phyloP scores from a whole-genome alignment of 2,797 vertebrate genomes.

The Orestias chungarensis region DNA sequence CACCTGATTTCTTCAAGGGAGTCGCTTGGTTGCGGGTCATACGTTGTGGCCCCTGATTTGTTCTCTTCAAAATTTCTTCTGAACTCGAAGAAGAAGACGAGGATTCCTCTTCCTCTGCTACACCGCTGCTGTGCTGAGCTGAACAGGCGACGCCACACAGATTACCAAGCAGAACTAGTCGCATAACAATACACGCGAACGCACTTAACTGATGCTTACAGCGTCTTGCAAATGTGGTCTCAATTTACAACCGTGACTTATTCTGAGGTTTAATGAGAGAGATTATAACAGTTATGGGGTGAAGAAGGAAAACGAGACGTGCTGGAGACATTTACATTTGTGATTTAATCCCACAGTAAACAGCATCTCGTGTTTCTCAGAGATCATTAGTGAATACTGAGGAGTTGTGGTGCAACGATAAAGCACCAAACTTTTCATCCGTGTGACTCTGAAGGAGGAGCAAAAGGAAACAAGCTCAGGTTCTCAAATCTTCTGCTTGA shows the following conservation, averaged over 20 bases:
- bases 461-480: no score
- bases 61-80: conserved; percentile 74
- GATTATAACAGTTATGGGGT: not conserved
- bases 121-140: conserved; percentile 84
- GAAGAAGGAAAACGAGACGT: no score
- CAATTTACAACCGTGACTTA: not conserved
- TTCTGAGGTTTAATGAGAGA: not conserved
- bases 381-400: no score
- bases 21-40: conserved; percentile 81
- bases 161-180: not conserved
- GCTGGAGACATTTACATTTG: no score
- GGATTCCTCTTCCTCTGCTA: conserved; percentile 83
- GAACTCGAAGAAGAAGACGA: conserved; percentile 86
- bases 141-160: conserved; percentile 11
- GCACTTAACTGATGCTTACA: not conserved
- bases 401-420: no score
- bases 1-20: conserved; percentile 81
- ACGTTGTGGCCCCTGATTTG: conserved; percentile 75
- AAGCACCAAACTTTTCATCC: no score
- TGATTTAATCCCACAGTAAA: conserved; percentile 1
- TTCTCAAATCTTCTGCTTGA: no score
- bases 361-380: no score
- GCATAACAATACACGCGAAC: not conserved
- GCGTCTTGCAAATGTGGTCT: not conserved
- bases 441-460: no score